Evolutionary conservation across 2,888 invertebrate species (phyloP).

Genomic region (Slavum lentiscoides): DNA sequence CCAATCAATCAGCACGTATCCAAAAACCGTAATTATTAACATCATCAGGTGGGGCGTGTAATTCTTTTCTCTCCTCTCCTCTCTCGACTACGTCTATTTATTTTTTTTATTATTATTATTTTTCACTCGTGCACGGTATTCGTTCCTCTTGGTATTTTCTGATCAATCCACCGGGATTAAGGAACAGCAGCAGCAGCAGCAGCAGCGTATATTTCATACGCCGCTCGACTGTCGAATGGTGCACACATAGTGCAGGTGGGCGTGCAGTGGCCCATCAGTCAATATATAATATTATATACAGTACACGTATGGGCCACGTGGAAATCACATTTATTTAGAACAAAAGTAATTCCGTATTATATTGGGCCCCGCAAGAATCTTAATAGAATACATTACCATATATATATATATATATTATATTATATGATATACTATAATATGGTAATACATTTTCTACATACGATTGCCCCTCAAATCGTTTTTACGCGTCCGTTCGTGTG

Average conservation of each 20-base stretch:
- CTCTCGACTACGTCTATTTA: neutral
- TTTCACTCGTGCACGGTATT: neutral
- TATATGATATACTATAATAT: neutral
- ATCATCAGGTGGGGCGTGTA: slow-evolving; percentile 44
- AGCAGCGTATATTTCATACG: slow-evolving; percentile 2
- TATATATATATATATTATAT: no score
- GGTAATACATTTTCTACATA: slow-evolving; percentile 5
- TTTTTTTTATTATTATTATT: neutral
- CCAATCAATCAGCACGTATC: slow-evolving; percentile 48
- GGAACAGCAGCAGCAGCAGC: no score
- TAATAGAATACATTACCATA: slow-evolving; percentile 34
- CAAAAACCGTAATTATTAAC: slow-evolving; percentile 35
- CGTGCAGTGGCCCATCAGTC: slow-evolving; percentile 42
- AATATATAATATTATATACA: slow-evolving; percentile 1
- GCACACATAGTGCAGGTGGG: slow-evolving; percentile 1
- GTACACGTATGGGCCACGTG: no score
- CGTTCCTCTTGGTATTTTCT: slow-evolving; percentile 2
- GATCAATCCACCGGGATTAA: slow-evolving; percentile 39
- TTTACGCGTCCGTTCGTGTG: neutral
- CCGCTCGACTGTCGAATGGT: neutral
- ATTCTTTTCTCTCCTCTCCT: slow-evolving; percentile 6
- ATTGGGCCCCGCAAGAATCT: slow-evolving; percentile 12
- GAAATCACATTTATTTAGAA: slow-evolving; percentile 37
- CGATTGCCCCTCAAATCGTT: slow-evolving; percentile 20
- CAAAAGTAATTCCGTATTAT: slow-evolving; percentile 19